Conservation (phyloP, 2,888 invertebrate genomes). For the Aphodius sticticus region DNA sequence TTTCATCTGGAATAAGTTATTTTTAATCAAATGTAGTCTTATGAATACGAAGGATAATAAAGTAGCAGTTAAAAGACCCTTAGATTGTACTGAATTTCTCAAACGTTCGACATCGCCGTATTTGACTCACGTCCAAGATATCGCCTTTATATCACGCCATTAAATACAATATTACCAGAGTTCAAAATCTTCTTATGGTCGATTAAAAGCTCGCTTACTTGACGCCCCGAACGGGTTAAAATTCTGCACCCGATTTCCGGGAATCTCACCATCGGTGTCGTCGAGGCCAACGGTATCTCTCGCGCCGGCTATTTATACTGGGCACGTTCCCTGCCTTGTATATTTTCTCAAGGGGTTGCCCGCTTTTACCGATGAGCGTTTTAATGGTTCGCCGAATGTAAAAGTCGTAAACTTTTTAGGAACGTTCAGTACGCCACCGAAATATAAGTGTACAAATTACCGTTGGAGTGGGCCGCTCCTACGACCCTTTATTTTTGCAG, state of each 20-base stretch:
- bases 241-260: slow-evolving; percentile 6
- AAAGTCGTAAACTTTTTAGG: slow-evolving; percentile 40
- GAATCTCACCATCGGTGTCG: not conserved
- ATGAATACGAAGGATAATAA: too few species aligned
- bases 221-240: slow-evolving; percentile 17
- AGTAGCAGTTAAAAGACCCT: too few species aligned
- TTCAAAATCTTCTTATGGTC: slow-evolving; percentile 4
- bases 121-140: not conserved
- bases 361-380: slow-evolving; percentile 36
- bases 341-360: slow-evolving; percentile 33
- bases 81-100: too few species aligned
- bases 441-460: slow-evolving; percentile 40
- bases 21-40: too few species aligned
- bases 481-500: slow-evolving; percentile 4
- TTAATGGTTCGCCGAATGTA: slow-evolving; percentile 40
- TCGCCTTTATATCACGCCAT: slow-evolving; percentile 11
- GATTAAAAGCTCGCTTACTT: slow-evolving; percentile 8
- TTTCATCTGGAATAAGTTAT: too few species aligned
- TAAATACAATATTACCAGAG: slow-evolving; percentile 19
- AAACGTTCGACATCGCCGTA: not conserved
- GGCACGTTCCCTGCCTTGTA: slow-evolving; percentile 38
- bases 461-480: too few species aligned
- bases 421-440: slow-evolving; percentile 37
- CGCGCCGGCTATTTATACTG: slow-evolving; percentile 35
- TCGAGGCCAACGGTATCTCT: not conserved